phyloP scores from a whole-genome alignment of 2,113 vertebrate species.

The Atrichornis clamosus region DNA sequence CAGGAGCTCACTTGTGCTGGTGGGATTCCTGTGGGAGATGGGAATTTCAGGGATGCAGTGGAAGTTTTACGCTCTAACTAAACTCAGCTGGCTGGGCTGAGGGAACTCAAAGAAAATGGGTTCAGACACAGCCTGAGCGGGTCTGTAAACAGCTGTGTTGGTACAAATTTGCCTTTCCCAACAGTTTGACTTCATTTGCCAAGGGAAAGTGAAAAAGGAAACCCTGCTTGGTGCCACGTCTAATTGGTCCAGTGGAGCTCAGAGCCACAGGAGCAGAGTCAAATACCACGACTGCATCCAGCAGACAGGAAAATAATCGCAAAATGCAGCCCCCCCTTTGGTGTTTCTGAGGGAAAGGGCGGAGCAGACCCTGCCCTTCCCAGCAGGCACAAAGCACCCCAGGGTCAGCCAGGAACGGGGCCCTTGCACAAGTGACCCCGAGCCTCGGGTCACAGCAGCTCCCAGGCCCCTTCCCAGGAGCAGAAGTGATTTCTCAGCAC shows the following conservation, averaged over 20 bases:
- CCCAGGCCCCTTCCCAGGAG: not conserved
- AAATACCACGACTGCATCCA: not conserved
- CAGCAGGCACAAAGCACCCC: not conserved
- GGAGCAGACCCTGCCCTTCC: not conserved
- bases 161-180: not conserved
- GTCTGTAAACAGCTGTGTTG: not conserved
- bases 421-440: not conserved
- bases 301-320: constrained; percentile 24
- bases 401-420: not conserved
- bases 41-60: not conserved
- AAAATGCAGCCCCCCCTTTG: not conserved
- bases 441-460: not conserved
- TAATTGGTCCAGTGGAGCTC: not conserved
- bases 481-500: not conserved
- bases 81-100: not conserved
- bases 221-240: not conserved
- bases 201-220: not conserved
- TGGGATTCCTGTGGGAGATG: not conserved
- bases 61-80: not conserved
- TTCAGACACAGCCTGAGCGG: not conserved
- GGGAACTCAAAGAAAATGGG: not conserved
- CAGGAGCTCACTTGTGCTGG: not conserved
- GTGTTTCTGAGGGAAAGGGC: not conserved
- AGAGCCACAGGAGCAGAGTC: constrained; percentile 8
- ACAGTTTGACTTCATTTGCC: not conserved